Evolutionary conservation across 2,113 vertebrate species (phyloP), one percentile per base, ranked within the genome.

Genomic region (Tautogolabrus adspersus): DNA sequence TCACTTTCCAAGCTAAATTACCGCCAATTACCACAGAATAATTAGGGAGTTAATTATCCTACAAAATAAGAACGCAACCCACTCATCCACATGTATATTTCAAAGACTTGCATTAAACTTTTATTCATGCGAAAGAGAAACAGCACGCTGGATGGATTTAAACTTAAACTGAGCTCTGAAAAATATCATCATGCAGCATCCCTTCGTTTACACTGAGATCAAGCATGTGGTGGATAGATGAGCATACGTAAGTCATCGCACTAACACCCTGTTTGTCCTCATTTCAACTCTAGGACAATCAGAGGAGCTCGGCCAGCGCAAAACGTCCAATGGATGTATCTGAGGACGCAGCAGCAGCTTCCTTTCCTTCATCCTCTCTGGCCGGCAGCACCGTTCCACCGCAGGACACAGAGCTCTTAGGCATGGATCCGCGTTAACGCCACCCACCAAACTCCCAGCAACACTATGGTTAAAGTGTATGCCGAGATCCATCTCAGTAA

Each of bases 391-490:
- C 66, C 2, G 68, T 51, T 26, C 49, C 63, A 55, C 66, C 5
- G 44, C 80, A 67, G 75, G 81, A 82, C 75, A 4, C 67, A 37
- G 40, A 76, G 66, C 66, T 81, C 65, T 88, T 87, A 90, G 70
- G 63, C 82, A 85, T 87, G 86, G 72, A 79, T 57, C 69, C 79
- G 59, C 64, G 81, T 59, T 75, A 81, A 84, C 82, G 19, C 22
- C 80, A 30, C 61, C 60, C 69, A 47, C 73, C 64, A 62, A 77
- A 64, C 78, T 63, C 74, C 63, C 78, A 56, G 72, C 76, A 81
- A 63, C 87, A 91, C 78, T 85, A 93, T 93, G 90, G 84, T 92
- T 66, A 84, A 86, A 83, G 84, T 75, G 71, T 34, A 82, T 65
- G 67, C 44, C 56, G 47, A 86, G 77, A 74, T 54, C 51, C 11